Conservation (phyloP, 1,140 invertebrate species). For the Eupristina koningsbergeri region DNA sequence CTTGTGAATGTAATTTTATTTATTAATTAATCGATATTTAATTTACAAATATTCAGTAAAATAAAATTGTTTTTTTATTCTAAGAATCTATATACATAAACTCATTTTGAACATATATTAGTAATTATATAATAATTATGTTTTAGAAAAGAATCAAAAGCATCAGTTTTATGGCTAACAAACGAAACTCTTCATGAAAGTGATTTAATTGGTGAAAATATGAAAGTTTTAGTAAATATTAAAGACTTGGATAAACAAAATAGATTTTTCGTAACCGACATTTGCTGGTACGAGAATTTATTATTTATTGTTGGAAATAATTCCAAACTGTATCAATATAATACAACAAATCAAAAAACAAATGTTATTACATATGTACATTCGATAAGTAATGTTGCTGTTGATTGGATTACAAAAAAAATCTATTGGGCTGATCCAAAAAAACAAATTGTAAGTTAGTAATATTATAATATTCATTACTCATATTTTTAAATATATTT, state of each 20-base stretch:
- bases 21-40: no score
- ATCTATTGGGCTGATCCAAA: conserved; percentile 92
- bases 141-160: conserved; percentile 69
- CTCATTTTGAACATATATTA: background rate
- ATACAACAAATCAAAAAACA: conserved; percentile 77
- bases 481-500: background rate
- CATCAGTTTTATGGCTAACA: conserved; percentile 82
- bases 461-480: background rate
- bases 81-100: background rate
- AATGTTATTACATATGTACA: conserved; percentile 76
- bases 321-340: conserved; percentile 81
- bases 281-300: conserved; percentile 80
- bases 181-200: conserved; percentile 81
- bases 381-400: conserved; percentile 84
- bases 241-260: conserved; percentile 70
- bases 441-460: conserved; percentile 80
- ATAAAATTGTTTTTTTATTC: no score
- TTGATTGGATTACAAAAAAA: conserved; percentile 91
- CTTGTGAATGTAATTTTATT: no score
- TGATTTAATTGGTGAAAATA: conserved; percentile 82
- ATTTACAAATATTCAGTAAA: no score
- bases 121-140: background rate
- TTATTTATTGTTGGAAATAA: conserved; percentile 84
- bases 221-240: conserved; percentile 78
- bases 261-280: conserved; percentile 77